Percentiles rank a stretch among this genome's conserved stretches.
Evolutionary conservation across 2,797 vertebrate species (phyloP).

Genomic region (Pseudocheirus occidentalis): DNA sequence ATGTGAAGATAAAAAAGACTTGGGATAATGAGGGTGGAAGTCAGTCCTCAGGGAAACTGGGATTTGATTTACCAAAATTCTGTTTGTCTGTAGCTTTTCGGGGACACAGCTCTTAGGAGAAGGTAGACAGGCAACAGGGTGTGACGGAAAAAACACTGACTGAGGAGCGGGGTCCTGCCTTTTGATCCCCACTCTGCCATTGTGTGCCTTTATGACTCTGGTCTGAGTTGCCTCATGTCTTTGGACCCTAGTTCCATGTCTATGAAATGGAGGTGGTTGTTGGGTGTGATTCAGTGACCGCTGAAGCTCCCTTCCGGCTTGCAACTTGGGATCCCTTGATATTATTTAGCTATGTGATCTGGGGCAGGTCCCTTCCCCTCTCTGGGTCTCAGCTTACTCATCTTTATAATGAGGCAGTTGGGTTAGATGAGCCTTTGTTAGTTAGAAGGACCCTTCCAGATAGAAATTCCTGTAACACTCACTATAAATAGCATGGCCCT

Average conservation of each 20-base stretch:
- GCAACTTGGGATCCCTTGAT: neutral
- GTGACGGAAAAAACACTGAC: slow-evolving; percentile 6
- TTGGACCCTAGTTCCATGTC: neutral
- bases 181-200: slow-evolving; percentile 1
- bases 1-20: neutral
- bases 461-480: neutral
- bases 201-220: neutral
- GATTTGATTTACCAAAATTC: neutral
- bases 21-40: neutral
- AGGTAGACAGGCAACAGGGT: neutral
- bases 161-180: neutral
- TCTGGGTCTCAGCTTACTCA: neutral
- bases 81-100: neutral
- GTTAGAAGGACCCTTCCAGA: neutral
- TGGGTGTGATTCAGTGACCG: neutral
- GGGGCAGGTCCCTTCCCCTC: neutral
- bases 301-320: neutral
- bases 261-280: neutral
- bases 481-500: neutral
- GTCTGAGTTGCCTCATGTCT: neutral
- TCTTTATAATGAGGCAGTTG: neutral
- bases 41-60: accelerated
- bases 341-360: neutral
- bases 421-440: neutral
- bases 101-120: neutral